Base-by-base conservation (phyloP, 1,140 invertebrate species). In the Plectus sambesii region DNA sequence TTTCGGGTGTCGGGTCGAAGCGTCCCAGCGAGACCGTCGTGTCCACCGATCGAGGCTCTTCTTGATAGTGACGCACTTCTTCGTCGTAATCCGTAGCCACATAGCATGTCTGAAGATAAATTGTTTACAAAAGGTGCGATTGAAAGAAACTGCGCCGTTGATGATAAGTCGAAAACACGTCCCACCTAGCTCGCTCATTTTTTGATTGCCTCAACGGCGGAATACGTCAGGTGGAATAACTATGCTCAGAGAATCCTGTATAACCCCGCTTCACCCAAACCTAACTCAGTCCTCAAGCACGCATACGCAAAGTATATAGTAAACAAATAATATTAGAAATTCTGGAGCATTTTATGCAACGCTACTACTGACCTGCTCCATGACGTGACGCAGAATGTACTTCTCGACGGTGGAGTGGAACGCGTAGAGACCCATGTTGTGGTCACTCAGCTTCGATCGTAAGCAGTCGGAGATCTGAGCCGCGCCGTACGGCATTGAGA, bases 391-490 rank as follows among this genome's bases (percentile, higher is more conserved):
- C 15, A 74, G 62, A 30, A 75, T 55, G 22, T 71, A 50, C 51
- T 70, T 62, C 51, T 75, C 72, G 12, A 73, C 65, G 15, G 64
- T 59, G 23, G 70, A 63, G 23, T 52, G 56, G 50, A 73, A 71
- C 24, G 62, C 55, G 47, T 72, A 72, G 64, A 60, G 45, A 69
- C 43, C 54, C 24, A 49, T 53, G 29, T 61, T 66, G 23, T 51
- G 35, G 17, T 49, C 37, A 27, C 47, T 22, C 20, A 66, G 38
- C 46, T 59, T 26, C 29, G 40, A 41, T 45, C 61, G 59, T 23
- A 79, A 58, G 35, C 74, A 72, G 39, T 79, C 75, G 24, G 69
- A 58, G 24, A 79, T 70, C 56, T 75, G 72, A 43, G 68, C 65
- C 2, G 75, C 76, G 37, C 78, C 78, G 62, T 76, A 78, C 9